phyloP scores from a whole-genome alignment of 1,140 invertebrate species.

The Druon quercuslanigerum region DNA sequence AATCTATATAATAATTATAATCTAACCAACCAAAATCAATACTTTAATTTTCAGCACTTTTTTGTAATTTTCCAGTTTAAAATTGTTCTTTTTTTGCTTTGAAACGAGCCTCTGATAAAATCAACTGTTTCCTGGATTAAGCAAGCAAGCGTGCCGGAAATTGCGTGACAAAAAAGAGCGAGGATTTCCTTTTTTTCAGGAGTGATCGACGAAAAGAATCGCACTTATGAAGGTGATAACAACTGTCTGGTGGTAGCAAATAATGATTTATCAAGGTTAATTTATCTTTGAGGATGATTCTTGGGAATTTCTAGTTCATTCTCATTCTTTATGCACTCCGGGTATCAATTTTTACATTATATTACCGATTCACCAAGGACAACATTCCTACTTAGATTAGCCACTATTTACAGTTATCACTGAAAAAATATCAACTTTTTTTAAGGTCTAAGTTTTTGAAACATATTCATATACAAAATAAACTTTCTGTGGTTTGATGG shows the following conservation, averaged over 20 bases:
- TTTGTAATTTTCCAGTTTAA: neutral
- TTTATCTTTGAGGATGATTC: neutral
- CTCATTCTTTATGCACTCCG: neutral
- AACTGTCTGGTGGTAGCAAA: neutral
- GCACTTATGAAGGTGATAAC: neutral
- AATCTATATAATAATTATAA: too few relatives aligned
- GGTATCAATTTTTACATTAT: neutral
- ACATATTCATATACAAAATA: too few relatives aligned
- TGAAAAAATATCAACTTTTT: too few relatives aligned
- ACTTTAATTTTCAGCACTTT: neutral
- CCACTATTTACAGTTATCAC: too few relatives aligned
- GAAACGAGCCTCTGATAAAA: slow-evolving; percentile 3
- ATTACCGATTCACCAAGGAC: neutral
- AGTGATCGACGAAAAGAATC: neutral
- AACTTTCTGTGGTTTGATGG: too few relatives aligned
- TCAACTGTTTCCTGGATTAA: neutral
- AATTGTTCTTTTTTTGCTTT: neutral
- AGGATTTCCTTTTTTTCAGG: slow-evolving; percentile 3
- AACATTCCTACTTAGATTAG: neutral
- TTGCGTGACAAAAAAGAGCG: slow-evolving; percentile 20
- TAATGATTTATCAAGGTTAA: slow-evolving; percentile 2
- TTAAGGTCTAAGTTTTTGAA: too few relatives aligned
- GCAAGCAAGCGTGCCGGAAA: neutral
- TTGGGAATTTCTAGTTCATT: slow-evolving; percentile 5
- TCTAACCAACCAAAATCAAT: neutral